These are phyloP conservation scores for Uropsilus gracilis DNA, from an alignment of 2,113 vertebrate genomes.

Conservation along the genomic window DNA sequence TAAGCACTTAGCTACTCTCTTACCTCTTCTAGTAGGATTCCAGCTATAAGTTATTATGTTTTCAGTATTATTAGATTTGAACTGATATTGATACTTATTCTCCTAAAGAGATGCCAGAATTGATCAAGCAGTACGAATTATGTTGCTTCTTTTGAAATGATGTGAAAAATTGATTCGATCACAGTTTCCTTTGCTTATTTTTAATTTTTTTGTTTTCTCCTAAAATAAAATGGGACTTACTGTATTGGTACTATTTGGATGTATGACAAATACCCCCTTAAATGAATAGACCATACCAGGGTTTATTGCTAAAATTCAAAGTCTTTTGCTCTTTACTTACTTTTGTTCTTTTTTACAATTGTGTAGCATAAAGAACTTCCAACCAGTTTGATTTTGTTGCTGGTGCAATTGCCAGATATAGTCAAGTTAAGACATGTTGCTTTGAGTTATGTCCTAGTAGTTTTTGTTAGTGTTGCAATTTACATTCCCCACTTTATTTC, in stretches of 20 bases:
- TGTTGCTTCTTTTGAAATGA: background rate
- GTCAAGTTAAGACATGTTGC: constrained; percentile 5
- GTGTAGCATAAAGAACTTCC: background rate
- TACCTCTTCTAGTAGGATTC: background rate
- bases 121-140: background rate
- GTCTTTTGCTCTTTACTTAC: constrained; percentile 51
- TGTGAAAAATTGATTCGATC: constrained; percentile 5
- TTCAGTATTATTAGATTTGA: background rate
- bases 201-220: background rate
- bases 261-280: background rate
- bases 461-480: background rate
- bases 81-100: background rate
- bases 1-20: background rate
- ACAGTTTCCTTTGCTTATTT: background rate
- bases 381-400: background rate
- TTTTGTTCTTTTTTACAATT: background rate
- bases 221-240: background rate
- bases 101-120: constrained; percentile 15
- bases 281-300: background rate
- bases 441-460: background rate
- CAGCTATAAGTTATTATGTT: constrained; percentile 33
- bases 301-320: constrained; percentile 19
- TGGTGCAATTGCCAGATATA: background rate
- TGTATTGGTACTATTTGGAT: background rate
- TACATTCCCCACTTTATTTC: background rate